These are phyloP conservation scores for Zoanthus sociatus DNA, from an alignment of 92 coral and sea anemone species.

Conservation along the genomic window DNA sequence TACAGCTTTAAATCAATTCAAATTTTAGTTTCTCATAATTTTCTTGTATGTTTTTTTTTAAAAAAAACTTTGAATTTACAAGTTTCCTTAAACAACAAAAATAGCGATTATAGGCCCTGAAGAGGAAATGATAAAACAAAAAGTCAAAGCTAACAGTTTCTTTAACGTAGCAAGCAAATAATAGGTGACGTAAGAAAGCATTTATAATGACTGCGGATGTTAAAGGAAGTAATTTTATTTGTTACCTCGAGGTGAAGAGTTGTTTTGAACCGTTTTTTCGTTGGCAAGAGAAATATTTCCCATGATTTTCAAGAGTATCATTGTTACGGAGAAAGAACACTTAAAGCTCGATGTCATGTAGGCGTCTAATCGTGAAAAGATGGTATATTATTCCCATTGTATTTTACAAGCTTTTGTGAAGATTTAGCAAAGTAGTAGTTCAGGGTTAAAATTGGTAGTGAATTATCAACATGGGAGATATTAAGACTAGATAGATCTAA, in stretches of 20 bases:
- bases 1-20: not conserved
- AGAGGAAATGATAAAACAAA: not conserved
- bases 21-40: not conserved
- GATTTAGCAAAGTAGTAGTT: not conserved
- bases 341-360: not conserved
- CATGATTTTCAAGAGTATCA: not conserved
- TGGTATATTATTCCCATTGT: not conserved
- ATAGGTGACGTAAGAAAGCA: not conserved
- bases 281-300: not conserved
- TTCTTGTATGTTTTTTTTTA: not conserved
- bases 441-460: not conserved
- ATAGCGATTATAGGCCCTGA: not conserved
- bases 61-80: not conserved
- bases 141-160: not conserved
- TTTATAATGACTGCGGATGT: not conserved
- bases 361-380: not conserved
- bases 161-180: not conserved
- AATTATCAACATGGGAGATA: not conserved
- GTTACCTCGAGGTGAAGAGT: not conserved
- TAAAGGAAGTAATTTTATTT: not conserved
- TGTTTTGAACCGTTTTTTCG: too few species aligned
- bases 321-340: not conserved
- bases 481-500: slow-evolving; percentile 6
- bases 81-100: not conserved
- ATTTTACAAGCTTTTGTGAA: not conserved